Base-by-base conservation (phyloP, 2,888 invertebrate species). In the Labia minor region DNA sequence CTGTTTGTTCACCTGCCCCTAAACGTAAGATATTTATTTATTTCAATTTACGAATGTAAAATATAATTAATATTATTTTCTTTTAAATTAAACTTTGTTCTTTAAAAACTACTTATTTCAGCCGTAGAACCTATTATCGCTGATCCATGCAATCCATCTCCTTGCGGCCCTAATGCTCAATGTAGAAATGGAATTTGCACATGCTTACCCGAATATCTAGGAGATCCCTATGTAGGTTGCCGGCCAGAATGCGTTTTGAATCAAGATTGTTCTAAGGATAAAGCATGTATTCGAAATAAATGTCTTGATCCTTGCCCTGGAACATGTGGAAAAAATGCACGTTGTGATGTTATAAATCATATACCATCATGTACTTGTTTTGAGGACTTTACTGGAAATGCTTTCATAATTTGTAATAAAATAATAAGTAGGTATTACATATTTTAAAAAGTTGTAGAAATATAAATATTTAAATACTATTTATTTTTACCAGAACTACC, bases 341-440 rank as follows among this genome's bases (percentile, higher is more conserved):
- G 74, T 64, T 80, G 80, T 69, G 72, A 74, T 65, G 75, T 75
- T 1, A 69, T 72, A 63, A 74, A 74, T 67, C 74, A 74, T 66
- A 72, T 74, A 65, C 74, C 74, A 1, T 70, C 72, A 33, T 75
- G 75, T 61, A 80, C 75, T 63, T 71, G 71, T 62, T 70, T 71
- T 21, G 72, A 71, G 8, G 72, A 84, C 62, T 85, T 81, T 78
- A 82, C 83, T 20, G 89, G 90, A 63, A 86, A 88, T 75, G 85
- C 90, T n/a, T 88, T 89, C 73, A 79, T 83, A 33, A 79, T 81
- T 67, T 90, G 90, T 73, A 76, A 76, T 33, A 78, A 78, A 21
- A 77, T 84, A 72, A 79, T 81, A 81, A 82, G 86, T 86, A 82
- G 66, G 69, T 33, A 19, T 68, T 4, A 64, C 26, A 19, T 61